Evolutionary conservation across 2,797 vertebrate species (phyloP), one percentile per base, ranked within the genome.

Genomic region (Pangasius sanitwongsei): DNA sequence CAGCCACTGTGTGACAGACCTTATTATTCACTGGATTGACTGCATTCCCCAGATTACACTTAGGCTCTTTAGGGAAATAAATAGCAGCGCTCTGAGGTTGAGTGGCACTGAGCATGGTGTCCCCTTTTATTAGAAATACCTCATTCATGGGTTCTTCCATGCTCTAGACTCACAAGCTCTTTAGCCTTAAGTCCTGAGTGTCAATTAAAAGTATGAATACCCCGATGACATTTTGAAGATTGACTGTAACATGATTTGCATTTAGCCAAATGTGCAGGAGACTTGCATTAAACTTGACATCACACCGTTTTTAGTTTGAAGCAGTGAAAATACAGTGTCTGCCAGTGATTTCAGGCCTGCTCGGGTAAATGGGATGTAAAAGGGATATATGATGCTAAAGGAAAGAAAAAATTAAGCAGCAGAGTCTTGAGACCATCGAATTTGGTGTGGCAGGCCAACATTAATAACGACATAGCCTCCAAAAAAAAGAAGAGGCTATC

Each of bases 11-110:
- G 83, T 74, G 89, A 90, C 91, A 93, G 90, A 89, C 86, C 89
- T 78, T 92, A 93, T 95, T 94, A 86, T 87, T 87, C 93, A 92
- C 91, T 90, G 88, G 91, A 93, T 91, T 90, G 90, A 87, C 85
- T 82, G 69, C 55, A 93, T 92, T 94, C 93, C 86, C 92, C 92
- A 87, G 63, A 92, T 94, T 94, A 91, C 90, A 92, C 93, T 91
- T 93, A 91, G 92, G 89, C 92, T 92, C 93, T 94, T 91, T 93
- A 89, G 93, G 93, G 94, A 91, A 89, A 83, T 89, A 92, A 92
- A 93, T 92, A 91, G 90, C 89, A 91, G 91, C 93, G 92, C 92
- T 92, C 88, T 25, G 70, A 92, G 93, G 94, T 93, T 93, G 90
- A 91, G 90, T 86, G 91, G 91, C 92, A 92, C 90, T 89, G 90